These are phyloP conservation scores for Drosophila borborema DNA, from an alignment of 2,888 invertebrate genomes.

Conservation along the genomic window DNA sequence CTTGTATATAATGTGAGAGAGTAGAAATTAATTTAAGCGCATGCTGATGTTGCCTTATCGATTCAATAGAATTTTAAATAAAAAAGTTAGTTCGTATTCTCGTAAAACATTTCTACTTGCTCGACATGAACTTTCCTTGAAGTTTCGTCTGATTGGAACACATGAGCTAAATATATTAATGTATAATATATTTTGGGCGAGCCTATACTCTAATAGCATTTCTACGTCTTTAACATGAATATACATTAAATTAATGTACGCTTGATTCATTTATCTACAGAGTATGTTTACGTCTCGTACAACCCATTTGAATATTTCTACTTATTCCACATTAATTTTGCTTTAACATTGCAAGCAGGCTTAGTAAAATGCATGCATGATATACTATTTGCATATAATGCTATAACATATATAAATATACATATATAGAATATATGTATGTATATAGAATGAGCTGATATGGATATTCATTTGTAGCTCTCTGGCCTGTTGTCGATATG, in stretches of 20 bases:
- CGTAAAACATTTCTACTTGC: too few species aligned
- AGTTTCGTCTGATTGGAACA: too few species aligned
- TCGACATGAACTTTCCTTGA: too few species aligned
- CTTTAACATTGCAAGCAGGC: background rate
- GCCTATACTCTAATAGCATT: too few species aligned
- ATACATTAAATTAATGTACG: too few species aligned
- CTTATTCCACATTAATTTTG: constrained; percentile 9
- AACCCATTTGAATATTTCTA: background rate
- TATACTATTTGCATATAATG: constrained; percentile 8
- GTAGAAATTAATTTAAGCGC: background rate
- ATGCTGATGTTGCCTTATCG: background rate
- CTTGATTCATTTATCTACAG: background rate
- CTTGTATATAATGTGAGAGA: too few species aligned
- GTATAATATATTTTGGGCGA: too few species aligned
- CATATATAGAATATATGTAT: constrained; percentile 2
- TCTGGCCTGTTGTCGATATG: constrained; percentile 25
- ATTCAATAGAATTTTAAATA: background rate
- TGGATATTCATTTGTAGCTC: background rate
- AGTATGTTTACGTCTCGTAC: background rate
- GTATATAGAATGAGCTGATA: too few species aligned
- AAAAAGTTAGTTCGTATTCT: too few species aligned
- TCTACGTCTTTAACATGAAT: too few species aligned
- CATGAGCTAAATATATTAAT: too few species aligned
- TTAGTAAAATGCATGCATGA: constrained; percentile 27
- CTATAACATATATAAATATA: background rate